These are phyloP conservation scores for Istiophorus platypterus DNA, from an alignment of 2,113 vertebrate genomes.

Conservation along the genomic window DNA sequence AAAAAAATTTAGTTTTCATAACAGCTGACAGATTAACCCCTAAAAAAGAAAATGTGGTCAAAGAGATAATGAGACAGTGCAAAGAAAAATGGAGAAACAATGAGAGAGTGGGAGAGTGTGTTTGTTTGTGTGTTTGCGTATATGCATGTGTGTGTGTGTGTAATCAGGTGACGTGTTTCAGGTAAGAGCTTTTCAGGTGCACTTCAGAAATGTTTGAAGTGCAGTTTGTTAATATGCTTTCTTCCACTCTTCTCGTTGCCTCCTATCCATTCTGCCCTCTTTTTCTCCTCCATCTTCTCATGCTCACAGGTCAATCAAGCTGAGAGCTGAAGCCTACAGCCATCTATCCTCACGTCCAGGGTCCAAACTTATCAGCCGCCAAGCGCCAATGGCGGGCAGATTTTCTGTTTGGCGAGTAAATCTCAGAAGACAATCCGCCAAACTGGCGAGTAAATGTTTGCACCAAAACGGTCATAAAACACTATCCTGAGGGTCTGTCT, in stretches of 20 bases:
- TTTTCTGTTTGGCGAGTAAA: too few relatives aligned
- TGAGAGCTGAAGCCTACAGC: constrained; percentile 24
- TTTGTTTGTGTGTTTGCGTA: constrained; percentile 20
- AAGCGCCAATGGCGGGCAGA: too few relatives aligned
- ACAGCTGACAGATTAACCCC: constrained; percentile 12
- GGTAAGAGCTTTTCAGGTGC: constrained; percentile 70
- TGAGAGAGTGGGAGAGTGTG: not conserved
- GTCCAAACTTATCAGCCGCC: too few relatives aligned
- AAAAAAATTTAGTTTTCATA: constrained; percentile 17
- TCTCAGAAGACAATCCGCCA: too few relatives aligned
- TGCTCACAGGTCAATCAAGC: constrained; percentile 58
- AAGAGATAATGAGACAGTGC: not conserved
- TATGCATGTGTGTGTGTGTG: constrained; percentile 34
- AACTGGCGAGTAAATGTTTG: too few relatives aligned
- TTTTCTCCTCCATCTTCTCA: constrained; percentile 41
- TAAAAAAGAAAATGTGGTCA: constrained; percentile 15
- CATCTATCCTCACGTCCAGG: not conserved
- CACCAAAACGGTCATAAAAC: too few relatives aligned
- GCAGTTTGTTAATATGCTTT: constrained; percentile 69
- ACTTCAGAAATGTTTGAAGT: constrained; percentile 72
- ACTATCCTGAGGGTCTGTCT: too few relatives aligned
- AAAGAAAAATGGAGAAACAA: not conserved
- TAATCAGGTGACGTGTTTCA: constrained; percentile 69
- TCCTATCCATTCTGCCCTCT: constrained; percentile 56
- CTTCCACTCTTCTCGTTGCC: constrained; percentile 25